A percentile compares a stretch with the other conserved stretches of the same genome.
Conservation (phyloP, 1,140 invertebrate species). For the Solen grandis region DNA sequence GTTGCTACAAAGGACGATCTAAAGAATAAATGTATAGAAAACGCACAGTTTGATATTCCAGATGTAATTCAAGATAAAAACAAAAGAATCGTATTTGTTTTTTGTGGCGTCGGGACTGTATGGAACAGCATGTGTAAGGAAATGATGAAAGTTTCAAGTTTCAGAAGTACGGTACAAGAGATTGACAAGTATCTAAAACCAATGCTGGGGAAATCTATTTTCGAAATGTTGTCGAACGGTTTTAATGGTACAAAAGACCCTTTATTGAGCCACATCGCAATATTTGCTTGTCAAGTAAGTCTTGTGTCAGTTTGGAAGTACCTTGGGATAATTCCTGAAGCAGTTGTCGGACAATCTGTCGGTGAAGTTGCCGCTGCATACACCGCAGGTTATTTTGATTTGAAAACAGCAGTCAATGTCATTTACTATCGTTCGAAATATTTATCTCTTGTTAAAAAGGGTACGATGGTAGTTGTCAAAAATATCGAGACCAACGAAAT, state of each 20-base stretch:
- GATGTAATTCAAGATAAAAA: no score
- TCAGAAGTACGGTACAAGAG: conserved; percentile 48
- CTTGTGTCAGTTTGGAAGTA: conserved; percentile 24
- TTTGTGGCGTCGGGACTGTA: conserved; percentile 63
- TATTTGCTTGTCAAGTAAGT: conserved; percentile 54
- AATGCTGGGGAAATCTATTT: conserved; percentile 54
- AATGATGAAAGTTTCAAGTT: conserved; percentile 38
- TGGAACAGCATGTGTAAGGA: conserved; percentile 63
- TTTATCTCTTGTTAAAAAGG: conserved; percentile 11
- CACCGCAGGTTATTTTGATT: conserved; percentile 25
- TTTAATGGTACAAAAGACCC: conserved; percentile 56
- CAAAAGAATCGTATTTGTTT: conserved; percentile 62
- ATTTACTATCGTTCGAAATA: conserved; percentile 45
- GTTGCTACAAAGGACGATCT: conserved; percentile 18
- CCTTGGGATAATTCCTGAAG: conserved; percentile 21
- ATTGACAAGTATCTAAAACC: conserved; percentile 52
- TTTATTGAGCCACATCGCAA: conserved; percentile 49
- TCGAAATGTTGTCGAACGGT: conserved; percentile 34
- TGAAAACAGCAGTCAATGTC: conserved; percentile 40
- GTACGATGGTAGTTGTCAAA: conserved; percentile 52
- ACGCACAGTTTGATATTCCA: no score
- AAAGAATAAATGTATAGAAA: conserved; percentile 21
- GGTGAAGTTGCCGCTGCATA: conserved; percentile 58
- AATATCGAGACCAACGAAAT: conserved; percentile 24
- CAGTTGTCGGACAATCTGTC: conserved; percentile 53